These are phyloP conservation scores for Drosophila dunni DNA, from an alignment of 1,140 invertebrate genomes.

Conservation along the genomic window DNA sequence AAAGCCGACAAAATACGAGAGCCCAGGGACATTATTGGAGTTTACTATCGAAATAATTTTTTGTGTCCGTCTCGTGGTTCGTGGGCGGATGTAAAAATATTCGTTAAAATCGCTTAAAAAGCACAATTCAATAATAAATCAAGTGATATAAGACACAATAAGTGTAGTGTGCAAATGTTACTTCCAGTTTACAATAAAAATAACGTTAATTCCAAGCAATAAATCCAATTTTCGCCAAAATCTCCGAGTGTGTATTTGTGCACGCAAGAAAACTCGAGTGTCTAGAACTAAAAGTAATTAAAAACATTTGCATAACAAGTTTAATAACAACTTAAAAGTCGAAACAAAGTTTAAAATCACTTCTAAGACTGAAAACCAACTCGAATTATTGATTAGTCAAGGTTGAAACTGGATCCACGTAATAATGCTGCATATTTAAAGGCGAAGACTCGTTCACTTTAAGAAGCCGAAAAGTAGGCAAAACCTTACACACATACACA, in stretches of 20 bases:
- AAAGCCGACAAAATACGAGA: no score
- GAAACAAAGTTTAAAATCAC: background rate
- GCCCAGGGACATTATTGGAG: slow-evolving; percentile 53
- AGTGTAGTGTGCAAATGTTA: background rate
- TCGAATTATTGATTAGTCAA: slow-evolving; percentile 44
- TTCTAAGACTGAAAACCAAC: background rate
- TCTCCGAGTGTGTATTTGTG: slow-evolving; percentile 7
- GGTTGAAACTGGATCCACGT: background rate
- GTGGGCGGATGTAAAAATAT: slow-evolving; percentile 42
- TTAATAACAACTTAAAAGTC: background rate
- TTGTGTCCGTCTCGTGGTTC: slow-evolving; percentile 47
- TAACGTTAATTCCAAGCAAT: slow-evolving; percentile 14
- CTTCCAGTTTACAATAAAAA: background rate
- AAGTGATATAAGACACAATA: background rate
- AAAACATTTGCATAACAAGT: slow-evolving; percentile 18
- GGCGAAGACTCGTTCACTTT: slow-evolving; percentile 32
- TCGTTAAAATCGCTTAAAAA: slow-evolving; percentile 24
- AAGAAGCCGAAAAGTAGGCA: slow-evolving; percentile 69
- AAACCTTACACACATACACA: slow-evolving; percentile 39
- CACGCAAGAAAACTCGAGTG: slow-evolving; percentile 16
- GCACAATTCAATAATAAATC: slow-evolving; percentile 26
- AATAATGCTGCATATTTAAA: slow-evolving; percentile 52
- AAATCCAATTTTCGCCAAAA: slow-evolving; percentile 15
- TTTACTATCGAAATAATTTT: slow-evolving; percentile 64
- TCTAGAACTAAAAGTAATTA: slow-evolving; percentile 8